A percentile compares a stretch with the other conserved stretches of the same genome.
phyloP scores from a whole-genome alignment of 2,797 vertebrate genomes.

The Poecile montanus region DNA sequence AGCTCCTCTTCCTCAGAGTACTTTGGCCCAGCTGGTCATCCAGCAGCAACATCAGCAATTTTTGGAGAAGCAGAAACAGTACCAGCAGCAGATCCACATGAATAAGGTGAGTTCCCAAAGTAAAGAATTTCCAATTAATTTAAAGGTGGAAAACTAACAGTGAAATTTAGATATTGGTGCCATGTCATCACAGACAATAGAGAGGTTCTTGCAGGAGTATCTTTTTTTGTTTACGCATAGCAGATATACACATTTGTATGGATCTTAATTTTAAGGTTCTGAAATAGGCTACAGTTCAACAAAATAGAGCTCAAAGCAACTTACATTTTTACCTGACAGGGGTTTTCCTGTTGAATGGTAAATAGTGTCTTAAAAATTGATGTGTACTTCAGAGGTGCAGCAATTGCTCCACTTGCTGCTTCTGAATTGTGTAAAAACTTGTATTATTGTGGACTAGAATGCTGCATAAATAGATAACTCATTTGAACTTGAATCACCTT shows the following conservation, averaged over 20 bases:
- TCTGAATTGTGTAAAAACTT: neutral
- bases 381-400: neutral
- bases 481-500: neutral
- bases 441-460: neutral
- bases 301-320: neutral
- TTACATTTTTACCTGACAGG: neutral
- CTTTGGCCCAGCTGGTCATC: conserved; percentile 95
- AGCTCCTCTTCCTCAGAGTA: conserved; percentile 95
- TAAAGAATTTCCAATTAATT: neutral
- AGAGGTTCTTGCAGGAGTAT: neutral
- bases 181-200: neutral
- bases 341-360: neutral
- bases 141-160: neutral
- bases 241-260: neutral
- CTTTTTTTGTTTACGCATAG: neutral
- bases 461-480: neutral
- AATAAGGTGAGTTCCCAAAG: conserved; percentile 87
- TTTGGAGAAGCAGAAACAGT: conserved; percentile 97
- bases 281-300: neutral
- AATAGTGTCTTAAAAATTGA: neutral
- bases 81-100: conserved; percentile 97
- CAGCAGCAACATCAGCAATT: conserved; percentile 99
- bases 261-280: neutral
- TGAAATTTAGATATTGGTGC: neutral
- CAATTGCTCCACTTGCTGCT: neutral